Evolutionary conservation across 2,888 invertebrate genomes (phyloP).

Genomic region (Adelognathus sp.): DNA sequence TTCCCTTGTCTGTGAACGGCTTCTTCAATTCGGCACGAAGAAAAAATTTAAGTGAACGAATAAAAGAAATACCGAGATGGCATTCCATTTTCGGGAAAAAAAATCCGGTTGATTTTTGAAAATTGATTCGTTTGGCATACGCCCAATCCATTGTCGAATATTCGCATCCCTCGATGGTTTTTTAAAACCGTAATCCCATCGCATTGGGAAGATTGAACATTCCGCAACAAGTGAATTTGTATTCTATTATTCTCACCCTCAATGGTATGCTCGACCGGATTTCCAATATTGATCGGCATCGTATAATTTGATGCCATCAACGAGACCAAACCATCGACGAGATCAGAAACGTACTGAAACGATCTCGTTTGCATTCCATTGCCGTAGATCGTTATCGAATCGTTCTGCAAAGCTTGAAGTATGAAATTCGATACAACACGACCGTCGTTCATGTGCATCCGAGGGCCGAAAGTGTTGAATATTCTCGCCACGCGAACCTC

Average conservation of each 20-base stretch:
- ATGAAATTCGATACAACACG: slow-evolving; percentile 99
- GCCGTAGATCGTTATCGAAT: slow-evolving; percentile 95
- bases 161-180: too few species aligned
- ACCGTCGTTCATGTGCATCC: slow-evolving; percentile 99
- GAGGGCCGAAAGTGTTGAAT: slow-evolving; percentile 99
- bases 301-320: slow-evolving; percentile 97
- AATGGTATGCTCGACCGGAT: slow-evolving; percentile 98
- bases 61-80: too few species aligned
- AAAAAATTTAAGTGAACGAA: too few species aligned
- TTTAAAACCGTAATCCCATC: too few species aligned
- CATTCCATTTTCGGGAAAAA: too few species aligned
- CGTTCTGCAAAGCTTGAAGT: slow-evolving; percentile 96
- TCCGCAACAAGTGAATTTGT: not conserved
- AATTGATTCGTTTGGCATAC: too few species aligned
- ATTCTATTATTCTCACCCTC: slow-evolving; percentile 83
- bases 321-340: slow-evolving; percentile 95
- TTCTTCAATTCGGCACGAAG: too few species aligned
- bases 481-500: slow-evolving; percentile 98
- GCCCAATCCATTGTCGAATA: too few species aligned
- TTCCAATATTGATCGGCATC: slow-evolving; percentile 97
- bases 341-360: slow-evolving; percentile 98
- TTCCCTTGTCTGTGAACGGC: too few species aligned
- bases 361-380: slow-evolving; percentile 96
- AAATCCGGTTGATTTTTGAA: too few species aligned
- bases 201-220: not conserved